Evolutionary conservation across 2,888 invertebrate species (phyloP), one percentile per base, ranked within the genome.

Genomic region (Kryphioiulus occultus): DNA sequence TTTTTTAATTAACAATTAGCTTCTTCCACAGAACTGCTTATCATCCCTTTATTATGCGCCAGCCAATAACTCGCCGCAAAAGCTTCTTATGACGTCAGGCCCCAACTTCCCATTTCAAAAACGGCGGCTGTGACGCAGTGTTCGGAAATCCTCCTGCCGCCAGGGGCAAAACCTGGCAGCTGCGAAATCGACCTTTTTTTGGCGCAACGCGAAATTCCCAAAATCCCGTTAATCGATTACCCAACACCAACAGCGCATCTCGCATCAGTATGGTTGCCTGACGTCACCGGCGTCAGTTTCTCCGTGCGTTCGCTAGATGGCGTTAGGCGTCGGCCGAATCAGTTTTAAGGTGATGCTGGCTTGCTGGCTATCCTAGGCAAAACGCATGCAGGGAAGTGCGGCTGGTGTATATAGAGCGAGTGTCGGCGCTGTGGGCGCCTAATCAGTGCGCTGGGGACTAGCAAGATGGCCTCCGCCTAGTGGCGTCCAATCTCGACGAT

Each of bases 381-480:
- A 7, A 2, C 9, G 44, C 12, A 15, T 15, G 44, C 9, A 53
- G 30, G 2, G 17, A 0, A 78, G 26, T 9, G 30, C 78, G 9
- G 17, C 30, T 10, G 10, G 9, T 15, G 78, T 78, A 78, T 78
- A 78, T 78, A 78, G 78, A 30, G 30, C 30, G 30, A 26, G 78
- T 78, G 10, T 1, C 17, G 78, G 78, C 30, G 78, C 26, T 78
- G 78, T 26, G 4, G 78, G 30, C 30, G 78, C 30, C 26, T 30
- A 78, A 78, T 78, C 30, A 30, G 78, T 78, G 12, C 78, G 78
- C 30, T 22, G 22, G 59, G 78, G 30, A 30, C 78, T 30, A 22
- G 78, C 78, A 78, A 78, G 78, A 78, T 78, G 78, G 78, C 78
- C 26, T 78, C 78, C 30, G 26, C 78, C 78, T 78, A 78, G 78